Conservation (phyloP, 2,797 vertebrate genomes). For the Moxostoma hubbsi region DNA sequence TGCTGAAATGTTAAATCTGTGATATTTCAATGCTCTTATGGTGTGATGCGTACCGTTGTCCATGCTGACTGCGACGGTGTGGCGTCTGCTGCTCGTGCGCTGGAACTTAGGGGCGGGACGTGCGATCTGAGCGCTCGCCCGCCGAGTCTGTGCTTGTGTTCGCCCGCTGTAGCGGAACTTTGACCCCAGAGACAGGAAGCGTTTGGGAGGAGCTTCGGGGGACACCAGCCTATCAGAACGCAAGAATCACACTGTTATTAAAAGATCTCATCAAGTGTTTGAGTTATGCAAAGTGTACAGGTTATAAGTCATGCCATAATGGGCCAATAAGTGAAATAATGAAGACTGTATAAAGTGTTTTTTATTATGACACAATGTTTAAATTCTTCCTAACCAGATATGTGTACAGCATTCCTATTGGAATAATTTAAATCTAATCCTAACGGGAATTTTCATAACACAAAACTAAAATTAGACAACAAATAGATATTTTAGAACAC, state of each 20-base stretch:
- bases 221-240: conserved; percentile 85
- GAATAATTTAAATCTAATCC: too few relatives aligned
- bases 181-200: conserved; percentile 94
- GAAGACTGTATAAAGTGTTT: too few relatives aligned
- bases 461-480: too few relatives aligned
- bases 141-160: conserved; percentile 92
- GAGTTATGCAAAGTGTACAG: too few relatives aligned
- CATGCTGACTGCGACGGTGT: conserved; percentile 95
- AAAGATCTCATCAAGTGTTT: neutral
- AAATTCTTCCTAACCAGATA: too few relatives aligned
- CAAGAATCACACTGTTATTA: neutral
- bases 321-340: too few relatives aligned
- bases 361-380: too few relatives aligned
- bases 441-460: too few relatives aligned
- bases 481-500: too few relatives aligned
- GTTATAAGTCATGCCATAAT: too few relatives aligned
- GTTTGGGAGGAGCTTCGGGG: conserved; percentile 95
- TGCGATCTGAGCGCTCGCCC: conserved; percentile 92
- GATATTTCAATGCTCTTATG: neutral
- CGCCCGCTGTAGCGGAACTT: conserved; percentile 98
- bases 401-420: too few relatives aligned
- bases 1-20: neutral
- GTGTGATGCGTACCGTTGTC: conserved; percentile 85
- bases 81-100: conserved; percentile 92
- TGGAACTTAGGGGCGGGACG: conserved; percentile 92